Conservation (phyloP, 92 coral and sea anemone species). For the Bergia puertoricense region DNA sequence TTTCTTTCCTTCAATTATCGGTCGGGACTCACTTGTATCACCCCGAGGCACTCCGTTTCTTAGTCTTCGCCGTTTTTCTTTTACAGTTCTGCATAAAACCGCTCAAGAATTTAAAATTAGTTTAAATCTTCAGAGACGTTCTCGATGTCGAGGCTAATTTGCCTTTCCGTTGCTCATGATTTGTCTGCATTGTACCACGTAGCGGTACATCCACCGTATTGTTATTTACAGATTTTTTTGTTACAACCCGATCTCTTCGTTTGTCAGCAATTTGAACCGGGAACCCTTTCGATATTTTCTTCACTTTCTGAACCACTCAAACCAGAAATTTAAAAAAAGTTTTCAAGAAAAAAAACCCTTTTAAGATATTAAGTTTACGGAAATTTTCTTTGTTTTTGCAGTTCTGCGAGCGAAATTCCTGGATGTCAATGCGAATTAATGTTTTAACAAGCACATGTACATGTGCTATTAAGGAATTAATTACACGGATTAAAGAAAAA, state of each 20-base stretch:
- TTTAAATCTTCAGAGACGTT: conserved; percentile 35
- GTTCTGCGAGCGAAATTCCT: no score
- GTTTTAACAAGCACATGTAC: no score
- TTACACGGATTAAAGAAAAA: no score
- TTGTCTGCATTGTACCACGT: conserved; percentile 23
- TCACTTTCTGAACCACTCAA: not conserved
- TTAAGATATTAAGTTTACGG: no score
- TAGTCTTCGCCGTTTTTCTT: conserved; percentile 40
- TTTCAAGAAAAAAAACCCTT: no score
- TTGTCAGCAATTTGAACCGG: not conserved
- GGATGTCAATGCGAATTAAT: no score
- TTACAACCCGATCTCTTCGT: not conserved
- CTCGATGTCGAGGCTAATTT: conserved; percentile 26
- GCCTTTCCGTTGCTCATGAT: conserved; percentile 20
- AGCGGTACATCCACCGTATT: conserved; percentile 15
- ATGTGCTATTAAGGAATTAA: no score
- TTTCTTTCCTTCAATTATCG: conserved; percentile 14
- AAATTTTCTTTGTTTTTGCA: no score
- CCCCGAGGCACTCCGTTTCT: conserved; percentile 40
- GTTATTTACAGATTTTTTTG: not conserved
- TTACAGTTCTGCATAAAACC: conserved; percentile 31
- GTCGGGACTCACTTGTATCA: conserved; percentile 31
- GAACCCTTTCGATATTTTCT: not conserved
- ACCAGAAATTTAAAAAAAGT: no score
- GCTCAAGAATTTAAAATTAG: conserved; percentile 8